Base-by-base conservation (phyloP, 2,888 invertebrate species). In the Danaus chrysippus region DNA sequence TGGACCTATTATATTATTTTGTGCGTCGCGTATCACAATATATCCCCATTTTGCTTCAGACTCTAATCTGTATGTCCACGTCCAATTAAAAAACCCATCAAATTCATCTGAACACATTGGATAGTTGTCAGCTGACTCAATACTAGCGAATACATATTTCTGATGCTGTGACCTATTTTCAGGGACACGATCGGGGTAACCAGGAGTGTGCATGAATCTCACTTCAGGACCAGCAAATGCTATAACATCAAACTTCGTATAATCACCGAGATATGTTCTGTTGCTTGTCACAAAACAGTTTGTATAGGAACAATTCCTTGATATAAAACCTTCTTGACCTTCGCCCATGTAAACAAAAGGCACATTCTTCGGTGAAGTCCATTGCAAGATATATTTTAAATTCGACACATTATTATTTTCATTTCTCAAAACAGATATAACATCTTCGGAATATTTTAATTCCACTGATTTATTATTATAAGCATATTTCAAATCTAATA, bases 31-130 rank as follows among this genome's bases (percentile, higher is more conserved):
- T n/a, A 88, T 73, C 0, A 75, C 72, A 1, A 89, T 71, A 59
- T 85, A 88, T 0, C 82, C 82, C 86, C 85, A 87, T 54, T 70
- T 74, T 2, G 82, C 68, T 61, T 87, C 86, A 0, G 87, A 86
- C 55, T 81, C 77, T 10, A 85, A 63, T 70, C 69, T 79, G 49
- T 81, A 88, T 0, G 87, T 86, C 86, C 85, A 87, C 1, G 87
- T 87, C 87, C 86, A 87, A 49, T 88, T 88, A 62, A 88, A 88
- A 58, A 72, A 86, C 13, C 72, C 72, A 41, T 88, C 73, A 10
- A 77, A 77, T 15, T 65, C 63, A 1, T 74, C 58, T 0, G 72
- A 64, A 63, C 87, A 86, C 0, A 79, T 53, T 0, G 84, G 82
- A 65, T 84, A 86, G 49, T 84, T 73, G 1, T 74, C 73, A 15